Evolutionary conservation across 2,113 vertebrate genomes (phyloP).

Genomic region (Crotophaga sulcirostris): DNA sequence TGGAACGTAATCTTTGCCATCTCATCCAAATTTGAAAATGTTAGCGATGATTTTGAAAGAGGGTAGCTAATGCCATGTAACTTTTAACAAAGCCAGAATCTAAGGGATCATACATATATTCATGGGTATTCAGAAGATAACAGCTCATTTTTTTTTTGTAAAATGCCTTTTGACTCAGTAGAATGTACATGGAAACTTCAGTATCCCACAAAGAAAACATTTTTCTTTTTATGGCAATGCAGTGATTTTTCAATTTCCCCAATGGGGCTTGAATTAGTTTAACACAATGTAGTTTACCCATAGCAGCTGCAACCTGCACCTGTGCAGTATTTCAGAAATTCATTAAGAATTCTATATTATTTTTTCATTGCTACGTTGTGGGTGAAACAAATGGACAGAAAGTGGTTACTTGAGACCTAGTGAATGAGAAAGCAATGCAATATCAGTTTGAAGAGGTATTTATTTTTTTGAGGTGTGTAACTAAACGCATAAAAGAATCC

Average conservation of each 20-base stretch:
- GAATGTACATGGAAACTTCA: constrained; percentile 22
- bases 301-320: constrained; percentile 78
- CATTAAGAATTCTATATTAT: constrained; percentile 54
- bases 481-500: constrained; percentile 24
- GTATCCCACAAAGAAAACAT: constrained; percentile 58
- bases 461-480: constrained; percentile 23
- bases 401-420: constrained; percentile 47
- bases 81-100: background rate
- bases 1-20: background rate
- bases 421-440: constrained; percentile 42
- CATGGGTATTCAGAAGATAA: background rate
- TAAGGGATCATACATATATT: background rate
- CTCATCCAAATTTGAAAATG: background rate
- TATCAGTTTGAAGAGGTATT: constrained; percentile 42
- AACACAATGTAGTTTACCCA: constrained; percentile 71
- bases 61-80: background rate
- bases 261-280: constrained; percentile 70
- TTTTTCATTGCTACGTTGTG: constrained; percentile 61
- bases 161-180: constrained; percentile 28
- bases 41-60: background rate
- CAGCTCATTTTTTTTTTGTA: constrained; percentile 22
- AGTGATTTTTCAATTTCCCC: constrained; percentile 62
- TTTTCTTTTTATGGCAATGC: constrained; percentile 59
- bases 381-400: constrained; percentile 29
- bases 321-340: constrained; percentile 70